Evolutionary conservation across 2,888 invertebrate genomes (phyloP).

Genomic region (Shargacucullia verbasci): DNA sequence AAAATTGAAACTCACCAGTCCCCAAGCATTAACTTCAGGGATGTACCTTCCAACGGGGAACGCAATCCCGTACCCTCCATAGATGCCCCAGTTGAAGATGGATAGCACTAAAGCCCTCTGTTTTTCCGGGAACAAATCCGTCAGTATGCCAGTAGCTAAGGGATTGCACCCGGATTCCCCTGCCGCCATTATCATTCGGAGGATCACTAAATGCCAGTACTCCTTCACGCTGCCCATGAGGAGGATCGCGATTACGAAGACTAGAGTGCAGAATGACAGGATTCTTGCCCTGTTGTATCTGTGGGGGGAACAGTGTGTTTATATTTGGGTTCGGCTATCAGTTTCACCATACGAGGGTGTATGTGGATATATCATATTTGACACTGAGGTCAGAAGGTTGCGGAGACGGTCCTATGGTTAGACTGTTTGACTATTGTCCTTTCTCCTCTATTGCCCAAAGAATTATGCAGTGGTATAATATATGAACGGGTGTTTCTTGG

Average conservation of each 20-base stretch:
- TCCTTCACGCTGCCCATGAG: slow-evolving; percentile 95
- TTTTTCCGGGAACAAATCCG: slow-evolving; percentile 94
- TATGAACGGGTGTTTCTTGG: too few relatives aligned
- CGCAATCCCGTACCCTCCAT: slow-evolving; percentile 97
- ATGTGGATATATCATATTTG: too few relatives aligned
- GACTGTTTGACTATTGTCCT: too few relatives aligned
- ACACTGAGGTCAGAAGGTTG: too few relatives aligned
- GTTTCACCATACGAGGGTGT: too few relatives aligned
- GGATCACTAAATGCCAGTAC: slow-evolving; percentile 96
- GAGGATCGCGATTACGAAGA: slow-evolving; percentile 95
- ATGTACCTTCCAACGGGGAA: slow-evolving; percentile 97
- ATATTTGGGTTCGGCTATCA: too few relatives aligned
- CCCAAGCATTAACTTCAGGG: slow-evolving; percentile 92
- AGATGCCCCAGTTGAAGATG: slow-evolving; percentile 98
- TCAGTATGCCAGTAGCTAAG: slow-evolving; percentile 94
- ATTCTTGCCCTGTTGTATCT: slow-evolving; percentile 92
- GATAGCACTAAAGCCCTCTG: slow-evolving; percentile 96
- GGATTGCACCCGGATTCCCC: slow-evolving; percentile 97
- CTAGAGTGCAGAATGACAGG: slow-evolving; percentile 93
- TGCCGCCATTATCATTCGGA: slow-evolving; percentile 96
- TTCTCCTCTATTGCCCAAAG: too few relatives aligned
- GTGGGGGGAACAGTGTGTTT: slow-evolving; percentile 25
- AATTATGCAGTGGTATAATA: too few relatives aligned
- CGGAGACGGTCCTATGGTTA: too few relatives aligned
- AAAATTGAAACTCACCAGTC: slow-evolving; percentile 89